Conservation (phyloP, 2,113 vertebrate species). For the human region DNA sequence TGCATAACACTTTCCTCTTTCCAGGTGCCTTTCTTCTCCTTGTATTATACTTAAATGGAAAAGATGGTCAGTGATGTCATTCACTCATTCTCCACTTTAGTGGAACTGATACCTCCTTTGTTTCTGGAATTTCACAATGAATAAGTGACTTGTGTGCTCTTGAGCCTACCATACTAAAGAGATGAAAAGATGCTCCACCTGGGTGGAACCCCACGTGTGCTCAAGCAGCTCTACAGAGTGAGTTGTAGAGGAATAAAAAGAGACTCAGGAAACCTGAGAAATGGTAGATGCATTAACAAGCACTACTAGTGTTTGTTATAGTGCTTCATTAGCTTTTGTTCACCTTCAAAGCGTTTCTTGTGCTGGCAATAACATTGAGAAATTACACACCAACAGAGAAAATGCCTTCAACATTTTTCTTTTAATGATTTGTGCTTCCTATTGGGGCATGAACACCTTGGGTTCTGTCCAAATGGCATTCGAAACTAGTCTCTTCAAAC, state of each 20-base stretch:
- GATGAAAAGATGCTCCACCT: not conserved
- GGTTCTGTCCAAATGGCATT: conserved; percentile 21
- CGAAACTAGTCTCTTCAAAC: not conserved
- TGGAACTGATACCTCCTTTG: not conserved
- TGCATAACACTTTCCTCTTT: not conserved
- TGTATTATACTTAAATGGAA: not conserved
- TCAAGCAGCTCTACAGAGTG: not conserved
- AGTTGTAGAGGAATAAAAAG: not conserved
- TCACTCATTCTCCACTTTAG: not conserved
- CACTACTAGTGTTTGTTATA: fast-evolving
- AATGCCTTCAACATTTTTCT: conserved; percentile 3
- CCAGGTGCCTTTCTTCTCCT: not conserved
- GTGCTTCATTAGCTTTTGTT: not conserved
- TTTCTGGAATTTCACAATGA: not conserved
- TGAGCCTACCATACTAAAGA: not conserved
- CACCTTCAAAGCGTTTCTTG: not conserved
- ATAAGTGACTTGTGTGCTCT: not conserved
- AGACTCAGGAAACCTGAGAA: not conserved
- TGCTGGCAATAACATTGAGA: not conserved
- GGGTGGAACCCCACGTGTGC: not conserved
- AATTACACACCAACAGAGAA: not conserved
- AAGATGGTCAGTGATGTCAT: not conserved
- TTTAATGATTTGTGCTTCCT: not conserved
- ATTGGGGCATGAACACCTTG: conserved; percentile 23
- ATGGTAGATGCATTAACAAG: fast-evolving